phyloP scores from a whole-genome alignment of 2,113 vertebrate genomes.

The Melanerpes formicivorus region DNA sequence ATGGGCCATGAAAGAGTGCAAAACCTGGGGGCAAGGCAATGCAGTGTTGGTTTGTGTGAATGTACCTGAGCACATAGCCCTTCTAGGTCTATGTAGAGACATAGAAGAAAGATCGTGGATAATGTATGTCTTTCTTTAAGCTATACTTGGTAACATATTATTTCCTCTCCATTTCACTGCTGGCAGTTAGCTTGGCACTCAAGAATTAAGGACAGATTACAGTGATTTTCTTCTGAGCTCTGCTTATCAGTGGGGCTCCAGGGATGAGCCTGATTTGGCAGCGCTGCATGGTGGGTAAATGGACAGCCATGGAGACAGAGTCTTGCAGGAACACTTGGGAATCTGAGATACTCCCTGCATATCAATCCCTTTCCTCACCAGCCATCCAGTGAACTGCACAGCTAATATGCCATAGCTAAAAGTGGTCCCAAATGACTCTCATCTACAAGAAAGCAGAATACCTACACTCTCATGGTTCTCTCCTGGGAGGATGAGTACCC shows the following conservation, averaged over 20 bases:
- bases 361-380: not conserved
- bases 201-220: slow-evolving; percentile 66
- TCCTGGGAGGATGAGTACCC: not conserved
- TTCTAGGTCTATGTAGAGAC: not conserved
- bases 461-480: not conserved
- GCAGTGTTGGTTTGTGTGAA: not conserved
- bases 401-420: not conserved
- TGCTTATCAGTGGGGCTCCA: slow-evolving; percentile 51
- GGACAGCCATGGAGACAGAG: not conserved
- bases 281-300: not conserved
- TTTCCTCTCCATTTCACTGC: slow-evolving; percentile 55
- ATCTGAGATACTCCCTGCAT: not conserved
- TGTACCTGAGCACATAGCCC: not conserved
- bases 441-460: not conserved
- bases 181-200: slow-evolving; percentile 40
- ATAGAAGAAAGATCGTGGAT: not conserved
- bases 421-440: not conserved
- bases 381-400: not conserved
- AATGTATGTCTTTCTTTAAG: slow-evolving; percentile 53
- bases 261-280: not conserved
- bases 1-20: not conserved
- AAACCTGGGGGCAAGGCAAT: not conserved
- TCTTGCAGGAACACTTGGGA: not conserved
- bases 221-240: slow-evolving; percentile 62
- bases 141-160: slow-evolving; percentile 55